Percentiles rank a stretch among this genome's conserved stretches.
Conservation (phyloP, 2,888 invertebrate species). For the Cantharis nigra region DNA sequence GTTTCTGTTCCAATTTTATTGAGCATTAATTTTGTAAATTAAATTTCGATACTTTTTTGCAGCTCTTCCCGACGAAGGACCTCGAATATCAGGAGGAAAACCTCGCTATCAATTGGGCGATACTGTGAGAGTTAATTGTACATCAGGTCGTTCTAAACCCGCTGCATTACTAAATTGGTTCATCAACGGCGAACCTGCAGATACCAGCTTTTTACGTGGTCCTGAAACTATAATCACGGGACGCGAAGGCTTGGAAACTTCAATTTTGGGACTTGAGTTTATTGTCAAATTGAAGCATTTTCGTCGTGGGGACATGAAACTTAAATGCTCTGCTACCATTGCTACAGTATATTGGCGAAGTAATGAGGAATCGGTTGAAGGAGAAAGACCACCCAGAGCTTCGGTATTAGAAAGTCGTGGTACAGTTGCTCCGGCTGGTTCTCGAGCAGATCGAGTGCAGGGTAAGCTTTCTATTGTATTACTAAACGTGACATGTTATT, state of each 20-base stretch:
- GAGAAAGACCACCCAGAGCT: constrained; percentile 73
- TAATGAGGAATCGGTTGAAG: constrained; percentile 86
- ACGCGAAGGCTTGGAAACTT: constrained; percentile 74
- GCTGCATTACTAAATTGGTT: constrained; percentile 85
- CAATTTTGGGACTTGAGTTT: constrained; percentile 78
- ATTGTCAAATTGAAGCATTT: constrained; percentile 81
- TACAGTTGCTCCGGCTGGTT: constrained; percentile 62
- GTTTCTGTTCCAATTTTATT: not conserved
- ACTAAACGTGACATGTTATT: not conserved
- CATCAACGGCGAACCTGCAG: constrained; percentile 79
- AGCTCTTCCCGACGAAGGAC: constrained; percentile 82
- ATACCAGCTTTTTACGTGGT: constrained; percentile 56
- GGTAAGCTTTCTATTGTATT: constrained; percentile 56
- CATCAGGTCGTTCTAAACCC: constrained; percentile 80
- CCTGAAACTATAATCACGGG: constrained; percentile 61
- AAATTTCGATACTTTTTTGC: constrained; percentile 10
- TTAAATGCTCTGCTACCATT: constrained; percentile 88
- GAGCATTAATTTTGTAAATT: not conserved
- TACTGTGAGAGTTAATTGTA: constrained; percentile 81
- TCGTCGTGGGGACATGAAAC: constrained; percentile 81
- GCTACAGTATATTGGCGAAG: constrained; percentile 85
- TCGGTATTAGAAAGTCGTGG: constrained; percentile 79
- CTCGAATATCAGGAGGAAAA: constrained; percentile 79
- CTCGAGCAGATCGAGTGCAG: constrained; percentile 76
- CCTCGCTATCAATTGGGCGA: constrained; percentile 84